Percentiles rank a stretch among this genome's conserved stretches.
Conservation (phyloP, 2,797 vertebrate genomes). For the Betta splendens region DNA sequence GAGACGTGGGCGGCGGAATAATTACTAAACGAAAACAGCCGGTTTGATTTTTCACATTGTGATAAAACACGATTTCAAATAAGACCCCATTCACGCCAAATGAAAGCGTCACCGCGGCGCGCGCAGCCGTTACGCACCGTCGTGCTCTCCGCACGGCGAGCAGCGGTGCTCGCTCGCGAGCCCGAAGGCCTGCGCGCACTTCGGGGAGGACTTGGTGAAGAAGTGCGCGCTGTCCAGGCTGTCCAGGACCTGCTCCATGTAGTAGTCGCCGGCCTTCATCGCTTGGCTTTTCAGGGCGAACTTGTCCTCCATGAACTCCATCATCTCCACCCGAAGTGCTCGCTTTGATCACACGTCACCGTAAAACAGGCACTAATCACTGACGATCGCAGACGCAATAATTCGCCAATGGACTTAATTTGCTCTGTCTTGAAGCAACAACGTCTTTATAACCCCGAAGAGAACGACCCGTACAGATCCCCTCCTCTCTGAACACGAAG, state of each 20-base stretch:
- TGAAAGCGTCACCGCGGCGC: no score
- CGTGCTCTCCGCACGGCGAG: conserved; percentile 85
- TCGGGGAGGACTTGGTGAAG: conserved; percentile 89
- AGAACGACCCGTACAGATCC: conserved; percentile 76
- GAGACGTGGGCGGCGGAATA: no score
- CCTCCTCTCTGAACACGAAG: conserved; percentile 83
- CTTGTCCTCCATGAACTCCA: conserved; percentile 98
- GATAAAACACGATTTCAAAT: no score
- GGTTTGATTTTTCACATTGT: no score
- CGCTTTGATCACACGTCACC: conserved; percentile 63
- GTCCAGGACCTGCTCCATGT: conserved; percentile 97
- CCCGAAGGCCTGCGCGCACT: conserved; percentile 90
- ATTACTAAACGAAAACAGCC: no score
- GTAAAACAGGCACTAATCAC: conserved; percentile 14
- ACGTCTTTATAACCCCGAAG: conserved; percentile 90
- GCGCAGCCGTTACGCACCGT: conserved; percentile 84
- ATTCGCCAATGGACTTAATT: conserved; percentile 77
- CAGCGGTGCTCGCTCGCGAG: conserved; percentile 88
- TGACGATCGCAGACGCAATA: conserved; percentile 42
- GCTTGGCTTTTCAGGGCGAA: conserved; percentile 89
- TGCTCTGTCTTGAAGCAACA: conserved; percentile 82
- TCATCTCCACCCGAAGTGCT: conserved; percentile 77
- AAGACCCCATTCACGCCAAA: no score
- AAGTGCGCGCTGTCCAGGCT: conserved; percentile 93
- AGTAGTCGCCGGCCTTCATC: conserved; percentile 91